phyloP scores from a whole-genome alignment of 2,797 vertebrate genomes.

The Echiichthys vipera region DNA sequence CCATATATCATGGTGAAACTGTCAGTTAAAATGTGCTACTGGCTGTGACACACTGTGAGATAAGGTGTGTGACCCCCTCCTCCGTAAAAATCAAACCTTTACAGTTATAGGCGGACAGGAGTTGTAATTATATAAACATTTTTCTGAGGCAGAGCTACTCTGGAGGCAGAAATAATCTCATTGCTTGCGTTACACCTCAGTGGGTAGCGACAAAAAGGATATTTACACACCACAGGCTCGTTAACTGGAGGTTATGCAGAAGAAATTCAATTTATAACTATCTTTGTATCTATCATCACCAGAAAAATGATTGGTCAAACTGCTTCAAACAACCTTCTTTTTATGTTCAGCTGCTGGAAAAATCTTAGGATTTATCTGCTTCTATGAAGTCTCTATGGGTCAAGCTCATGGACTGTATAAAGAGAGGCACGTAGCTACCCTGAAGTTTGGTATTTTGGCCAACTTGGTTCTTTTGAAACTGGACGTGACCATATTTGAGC shows the following conservation, averaged over 20 bases:
- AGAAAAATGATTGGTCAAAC: background rate
- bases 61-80: conserved; percentile 4
- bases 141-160: conserved; percentile 20
- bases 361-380: background rate
- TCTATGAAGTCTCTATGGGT: background rate
- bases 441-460: too few relatives aligned
- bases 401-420: too few relatives aligned
- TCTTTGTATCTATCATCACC: background rate
- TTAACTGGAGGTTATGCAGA: conserved; percentile 7
- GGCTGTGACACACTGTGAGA: conserved; percentile 23
- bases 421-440: too few relatives aligned
- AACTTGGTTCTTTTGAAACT: too few relatives aligned
- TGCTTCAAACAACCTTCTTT: background rate
- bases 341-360: background rate
- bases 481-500: too few relatives aligned
- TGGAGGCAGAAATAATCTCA: conserved; percentile 31
- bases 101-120: conserved; percentile 26
- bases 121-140: conserved; percentile 28
- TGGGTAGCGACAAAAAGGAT: conserved; percentile 14
- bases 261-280: conserved; percentile 12
- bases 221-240: conserved; percentile 4
- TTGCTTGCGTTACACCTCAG: conserved; percentile 18
- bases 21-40: conserved; percentile 22
- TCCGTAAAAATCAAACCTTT: conserved; percentile 16
- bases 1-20: conserved; percentile 30